Conservation (phyloP, 2,797 vertebrate genomes). For the Diceros bicornis region DNA sequence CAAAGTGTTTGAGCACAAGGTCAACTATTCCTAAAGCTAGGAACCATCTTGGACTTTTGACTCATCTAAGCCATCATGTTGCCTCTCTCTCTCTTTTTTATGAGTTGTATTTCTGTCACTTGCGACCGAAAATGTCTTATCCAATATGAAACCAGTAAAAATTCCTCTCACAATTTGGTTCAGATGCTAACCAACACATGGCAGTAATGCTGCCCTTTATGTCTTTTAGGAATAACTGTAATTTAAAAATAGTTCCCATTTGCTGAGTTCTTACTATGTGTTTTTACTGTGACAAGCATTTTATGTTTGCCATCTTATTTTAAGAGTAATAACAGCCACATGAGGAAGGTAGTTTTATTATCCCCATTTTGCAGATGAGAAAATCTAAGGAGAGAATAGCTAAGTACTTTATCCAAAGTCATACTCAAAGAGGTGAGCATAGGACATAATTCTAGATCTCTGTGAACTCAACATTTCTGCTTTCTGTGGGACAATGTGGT, state of each 20-base stretch:
- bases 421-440: background rate
- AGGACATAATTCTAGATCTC: background rate
- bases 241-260: background rate
- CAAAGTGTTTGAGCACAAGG: background rate
- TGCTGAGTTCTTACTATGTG: background rate
- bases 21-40: background rate
- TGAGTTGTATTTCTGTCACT: background rate
- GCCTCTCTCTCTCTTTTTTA: background rate
- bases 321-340: background rate
- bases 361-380: background rate
- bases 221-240: background rate
- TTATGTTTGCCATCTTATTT: slow-evolving; percentile 9
- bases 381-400: background rate
- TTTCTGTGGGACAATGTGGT: background rate
- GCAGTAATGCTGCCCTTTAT: background rate
- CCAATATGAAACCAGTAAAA: background rate
- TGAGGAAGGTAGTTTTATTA: background rate
- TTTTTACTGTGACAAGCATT: background rate
- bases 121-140: background rate
- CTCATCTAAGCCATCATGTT: background rate
- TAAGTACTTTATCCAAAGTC: background rate
- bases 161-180: background rate
- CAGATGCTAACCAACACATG: background rate
- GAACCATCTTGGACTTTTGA: background rate
- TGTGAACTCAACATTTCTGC: background rate